phyloP scores from a whole-genome alignment of 2,888 invertebrate species.

The Drosophila differens region DNA sequence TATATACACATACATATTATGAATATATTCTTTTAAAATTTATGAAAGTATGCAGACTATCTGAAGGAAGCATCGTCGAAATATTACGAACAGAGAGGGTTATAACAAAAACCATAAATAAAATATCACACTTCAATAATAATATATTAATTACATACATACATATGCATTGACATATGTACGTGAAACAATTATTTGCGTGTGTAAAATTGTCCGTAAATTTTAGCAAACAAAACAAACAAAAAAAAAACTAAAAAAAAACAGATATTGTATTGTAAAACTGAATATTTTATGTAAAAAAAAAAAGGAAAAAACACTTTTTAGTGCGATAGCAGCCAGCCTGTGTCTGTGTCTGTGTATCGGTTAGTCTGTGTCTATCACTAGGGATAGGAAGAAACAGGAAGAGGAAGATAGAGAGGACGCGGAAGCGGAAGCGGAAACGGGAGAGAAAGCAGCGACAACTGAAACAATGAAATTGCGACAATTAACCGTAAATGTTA shows the following conservation, averaged over 20 bases:
- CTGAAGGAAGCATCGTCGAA: slow-evolving; percentile 32
- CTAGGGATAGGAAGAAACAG: slow-evolving; percentile 17
- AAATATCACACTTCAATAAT: slow-evolving; percentile 78
- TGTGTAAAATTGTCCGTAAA: slow-evolving; percentile 84
- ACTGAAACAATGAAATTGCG: slow-evolving; percentile 81
- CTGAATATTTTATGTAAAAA: slow-evolving; percentile 71
- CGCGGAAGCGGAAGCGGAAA: neutral
- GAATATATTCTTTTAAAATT: slow-evolving; percentile 83
- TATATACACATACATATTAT: slow-evolving; percentile 55
- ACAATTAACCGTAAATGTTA: slow-evolving; percentile 75
- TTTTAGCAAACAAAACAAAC: slow-evolving; percentile 72
- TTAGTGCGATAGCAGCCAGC: slow-evolving; percentile 34
- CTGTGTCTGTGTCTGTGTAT: slow-evolving; percentile 40
- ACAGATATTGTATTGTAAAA: slow-evolving; percentile 50
- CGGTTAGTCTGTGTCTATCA: slow-evolving; percentile 24
- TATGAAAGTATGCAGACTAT: slow-evolving; percentile 61
- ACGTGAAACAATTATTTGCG: slow-evolving; percentile 52
- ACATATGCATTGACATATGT: slow-evolving; percentile 50
- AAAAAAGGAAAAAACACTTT: slow-evolving; percentile 29
- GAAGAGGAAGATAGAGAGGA: neutral
- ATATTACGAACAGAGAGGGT: slow-evolving; percentile 26
- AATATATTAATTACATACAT: slow-evolving; percentile 57
- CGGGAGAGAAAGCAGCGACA: slow-evolving; percentile 45
- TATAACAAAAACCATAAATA: slow-evolving; percentile 41
- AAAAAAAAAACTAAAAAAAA: slow-evolving; percentile 27